These are phyloP conservation scores for Chrysodeixis includens DNA, from an alignment of 2,888 invertebrate genomes.

Conservation along the genomic window DNA sequence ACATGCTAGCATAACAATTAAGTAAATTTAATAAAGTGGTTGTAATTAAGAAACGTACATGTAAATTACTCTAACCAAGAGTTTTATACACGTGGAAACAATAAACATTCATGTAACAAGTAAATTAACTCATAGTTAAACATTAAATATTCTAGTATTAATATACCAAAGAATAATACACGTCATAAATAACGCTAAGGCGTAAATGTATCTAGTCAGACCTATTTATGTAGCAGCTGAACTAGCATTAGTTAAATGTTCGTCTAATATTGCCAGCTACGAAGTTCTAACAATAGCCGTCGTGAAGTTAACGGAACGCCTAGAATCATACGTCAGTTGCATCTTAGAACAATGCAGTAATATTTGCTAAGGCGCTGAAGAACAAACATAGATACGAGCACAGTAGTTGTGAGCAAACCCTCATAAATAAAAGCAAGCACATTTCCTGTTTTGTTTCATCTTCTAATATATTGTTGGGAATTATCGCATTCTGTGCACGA, in stretches of 20 bases:
- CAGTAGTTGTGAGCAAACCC: not conserved
- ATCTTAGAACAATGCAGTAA: conserved; percentile 25
- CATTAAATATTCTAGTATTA: too few relatives aligned
- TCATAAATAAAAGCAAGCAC: conserved; percentile 29
- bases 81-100: not conserved
- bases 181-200: too few relatives aligned
- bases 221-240: not conserved
- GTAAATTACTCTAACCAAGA: not conserved
- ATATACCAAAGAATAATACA: too few relatives aligned
- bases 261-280: not conserved
- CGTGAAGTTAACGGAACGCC: conserved; percentile 12
- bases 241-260: not conserved
- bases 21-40: not conserved
- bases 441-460: conserved; percentile 72
- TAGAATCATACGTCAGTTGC: conserved; percentile 11
- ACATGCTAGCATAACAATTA: too few relatives aligned
- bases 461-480: conserved; percentile 81
- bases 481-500: conserved; percentile 89
- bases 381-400: not conserved
- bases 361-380: conserved; percentile 29
- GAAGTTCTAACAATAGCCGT: not conserved
- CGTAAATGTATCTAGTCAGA: not conserved
- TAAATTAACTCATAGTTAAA: too few relatives aligned
- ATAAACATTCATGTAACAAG: too few relatives aligned
- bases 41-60: not conserved